These are phyloP conservation scores for Oasisia sp. DNA, from an alignment of 2,888 invertebrate species.

Conservation along the genomic window DNA sequence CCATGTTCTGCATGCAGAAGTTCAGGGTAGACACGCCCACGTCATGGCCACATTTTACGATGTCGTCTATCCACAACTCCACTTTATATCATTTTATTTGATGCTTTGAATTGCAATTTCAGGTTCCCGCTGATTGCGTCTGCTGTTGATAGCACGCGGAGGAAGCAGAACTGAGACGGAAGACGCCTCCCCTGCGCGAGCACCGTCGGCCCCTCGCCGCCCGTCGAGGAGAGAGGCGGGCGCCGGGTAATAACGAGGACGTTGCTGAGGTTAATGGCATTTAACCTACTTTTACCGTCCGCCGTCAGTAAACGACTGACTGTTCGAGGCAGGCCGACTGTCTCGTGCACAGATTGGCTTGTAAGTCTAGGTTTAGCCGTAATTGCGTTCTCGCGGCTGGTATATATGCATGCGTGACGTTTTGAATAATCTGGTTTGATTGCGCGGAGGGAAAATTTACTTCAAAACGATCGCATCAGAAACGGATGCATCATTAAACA, in stretches of 20 bases:
- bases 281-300: background rate
- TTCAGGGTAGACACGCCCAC: background rate
- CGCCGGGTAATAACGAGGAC: background rate
- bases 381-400: background rate
- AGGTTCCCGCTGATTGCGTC: background rate
- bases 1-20: background rate
- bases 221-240: background rate
- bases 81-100: background rate
- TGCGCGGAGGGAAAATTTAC: background rate
- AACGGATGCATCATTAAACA: background rate
- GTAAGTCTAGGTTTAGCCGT: background rate
- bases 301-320: background rate
- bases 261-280: conserved; percentile 2
- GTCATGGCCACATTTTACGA: background rate
- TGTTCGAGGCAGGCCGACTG: background rate
- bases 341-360: conserved; percentile 9
- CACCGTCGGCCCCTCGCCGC: background rate
- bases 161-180: background rate
- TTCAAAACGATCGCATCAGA: background rate
- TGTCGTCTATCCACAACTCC: background rate
- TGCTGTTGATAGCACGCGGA: background rate
- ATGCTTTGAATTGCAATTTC: background rate
- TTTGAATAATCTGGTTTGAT: background rate
- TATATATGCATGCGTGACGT: too few species aligned
- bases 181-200: background rate